Evolutionary conservation across 1,140 invertebrate species (phyloP).

Genomic region (Nasonia vitripennis): DNA sequence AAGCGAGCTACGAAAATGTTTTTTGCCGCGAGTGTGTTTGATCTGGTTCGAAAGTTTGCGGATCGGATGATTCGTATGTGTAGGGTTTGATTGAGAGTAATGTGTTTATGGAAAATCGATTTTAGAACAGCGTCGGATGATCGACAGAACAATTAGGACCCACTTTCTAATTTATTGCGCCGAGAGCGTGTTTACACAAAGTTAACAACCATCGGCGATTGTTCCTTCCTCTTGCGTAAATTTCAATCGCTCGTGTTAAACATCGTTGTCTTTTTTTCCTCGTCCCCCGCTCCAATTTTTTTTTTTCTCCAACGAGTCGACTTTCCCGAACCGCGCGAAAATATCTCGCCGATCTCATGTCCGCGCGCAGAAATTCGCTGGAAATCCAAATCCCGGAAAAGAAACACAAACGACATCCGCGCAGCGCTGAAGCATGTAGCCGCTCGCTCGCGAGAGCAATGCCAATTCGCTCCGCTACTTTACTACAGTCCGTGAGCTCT

Average conservation of each 20-base stretch:
- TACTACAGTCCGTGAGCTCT: not conserved
- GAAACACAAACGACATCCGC: not conserved
- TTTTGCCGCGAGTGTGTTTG: not conserved
- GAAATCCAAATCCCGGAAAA: constrained; percentile 30
- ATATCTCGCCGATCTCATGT: not conserved
- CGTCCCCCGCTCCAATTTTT: not conserved
- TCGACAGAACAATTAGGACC: not conserved
- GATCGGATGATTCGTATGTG: not conserved
- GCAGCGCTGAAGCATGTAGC: not conserved
- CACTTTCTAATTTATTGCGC: not conserved
- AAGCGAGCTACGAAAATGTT: constrained; percentile 33
- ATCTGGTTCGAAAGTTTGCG: not conserved
- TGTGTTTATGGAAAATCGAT: not conserved
- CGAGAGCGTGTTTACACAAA: not conserved
- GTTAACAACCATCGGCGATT: not conserved
- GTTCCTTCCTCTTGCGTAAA: no score
- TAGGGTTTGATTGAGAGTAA: not conserved
- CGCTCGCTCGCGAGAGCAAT: not conserved
- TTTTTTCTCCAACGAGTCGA: not conserved
- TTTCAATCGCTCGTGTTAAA: no score
- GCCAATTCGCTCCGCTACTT: constrained; percentile 34
- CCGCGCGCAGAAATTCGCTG: not conserved
- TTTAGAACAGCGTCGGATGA: not conserved
- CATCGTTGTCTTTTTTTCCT: not conserved
- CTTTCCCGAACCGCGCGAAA: no score